phyloP scores from a whole-genome alignment of 30 jellyfish, hydroid and myxozoan species.

The Hydractinia echinata region DNA sequence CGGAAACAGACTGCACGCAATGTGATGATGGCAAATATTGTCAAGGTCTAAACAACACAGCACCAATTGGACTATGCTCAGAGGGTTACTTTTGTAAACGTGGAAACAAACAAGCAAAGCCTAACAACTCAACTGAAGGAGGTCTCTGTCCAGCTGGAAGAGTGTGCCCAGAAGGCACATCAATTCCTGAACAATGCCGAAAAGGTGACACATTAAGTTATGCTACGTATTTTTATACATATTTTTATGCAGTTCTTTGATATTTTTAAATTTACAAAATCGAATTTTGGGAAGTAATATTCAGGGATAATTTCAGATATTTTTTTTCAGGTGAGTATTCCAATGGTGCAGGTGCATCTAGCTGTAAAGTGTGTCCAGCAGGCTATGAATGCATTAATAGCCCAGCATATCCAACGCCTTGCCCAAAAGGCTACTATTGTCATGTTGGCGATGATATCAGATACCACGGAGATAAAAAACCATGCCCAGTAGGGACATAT shows the following conservation, averaged over 20 bases:
- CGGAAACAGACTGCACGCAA: conserved; percentile 51
- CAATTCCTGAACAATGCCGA: conserved; percentile 66
- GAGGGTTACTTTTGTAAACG: conserved; percentile 93
- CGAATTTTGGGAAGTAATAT: not conserved
- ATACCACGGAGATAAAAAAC: conserved; percentile 44
- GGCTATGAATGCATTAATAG: conserved; percentile 78
- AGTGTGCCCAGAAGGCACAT: conserved; percentile 71
- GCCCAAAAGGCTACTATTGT: conserved; percentile 93
- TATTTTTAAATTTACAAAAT: not conserved
- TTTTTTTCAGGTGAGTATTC: too few species aligned
- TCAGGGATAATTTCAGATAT: too few species aligned
- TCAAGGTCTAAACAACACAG: conserved; percentile 83
- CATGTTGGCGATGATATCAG: conserved; percentile 66
- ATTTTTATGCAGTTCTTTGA: not conserved
- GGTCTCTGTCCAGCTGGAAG: conserved; percentile 95
- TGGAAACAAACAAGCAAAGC: conserved; percentile 78
- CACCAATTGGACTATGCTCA: conserved; percentile 74
- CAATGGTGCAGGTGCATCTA: conserved; percentile 59
- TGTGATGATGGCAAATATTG: conserved; percentile 93
- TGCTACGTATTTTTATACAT: too few species aligned
- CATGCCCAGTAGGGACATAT: conserved; percentile 86
- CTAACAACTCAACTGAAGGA: conserved; percentile 75
- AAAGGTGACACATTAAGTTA: conserved; percentile 31
- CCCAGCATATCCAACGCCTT: conserved; percentile 60
- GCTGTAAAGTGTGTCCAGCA: conserved; percentile 87